Evolutionary conservation across 2,113 vertebrate species (phyloP).

Genomic region (Callospermophilus lateralis): DNA sequence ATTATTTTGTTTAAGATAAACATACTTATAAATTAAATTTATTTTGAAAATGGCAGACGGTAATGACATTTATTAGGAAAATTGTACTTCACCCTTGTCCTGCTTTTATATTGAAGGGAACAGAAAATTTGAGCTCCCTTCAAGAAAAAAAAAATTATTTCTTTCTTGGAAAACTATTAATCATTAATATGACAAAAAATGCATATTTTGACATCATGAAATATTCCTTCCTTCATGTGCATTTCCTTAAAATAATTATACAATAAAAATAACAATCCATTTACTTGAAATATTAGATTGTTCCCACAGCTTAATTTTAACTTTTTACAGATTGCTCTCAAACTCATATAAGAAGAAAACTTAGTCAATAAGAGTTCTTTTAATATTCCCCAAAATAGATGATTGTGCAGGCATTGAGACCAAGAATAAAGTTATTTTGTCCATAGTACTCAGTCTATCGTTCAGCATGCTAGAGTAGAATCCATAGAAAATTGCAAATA

Average conservation of each 20-base stretch:
- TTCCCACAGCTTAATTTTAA: slow-evolving; percentile 21
- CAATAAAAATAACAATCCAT: slow-evolving; percentile 36
- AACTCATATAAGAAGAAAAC: slow-evolving; percentile 8
- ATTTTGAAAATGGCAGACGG: not conserved
- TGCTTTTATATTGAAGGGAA: slow-evolving; percentile 6
- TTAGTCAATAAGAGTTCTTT: not conserved
- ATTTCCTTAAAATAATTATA: not conserved
- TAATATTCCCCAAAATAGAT: not conserved
- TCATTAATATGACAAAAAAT: not conserved
- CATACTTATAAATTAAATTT: not conserved
- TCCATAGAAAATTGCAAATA: not conserved
- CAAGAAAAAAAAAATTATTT: not conserved
- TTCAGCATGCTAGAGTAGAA: not conserved
- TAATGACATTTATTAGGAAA: slow-evolving; percentile 33
- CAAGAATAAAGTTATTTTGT: slow-evolving; percentile 11
- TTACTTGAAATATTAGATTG: not conserved
- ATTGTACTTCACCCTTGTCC: not conserved
- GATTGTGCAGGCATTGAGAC: not conserved
- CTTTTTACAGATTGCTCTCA: not conserved
- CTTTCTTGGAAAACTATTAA: slow-evolving; percentile 49
- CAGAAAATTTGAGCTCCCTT: not conserved
- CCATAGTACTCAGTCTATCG: not conserved
- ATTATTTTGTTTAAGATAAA: not conserved
- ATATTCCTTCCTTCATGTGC: not conserved
- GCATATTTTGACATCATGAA: not conserved